A percentile compares a stretch with the other conserved stretches of the same genome.
Conservation (phyloP, 2,888 invertebrate genomes). For the Caradrina clavipalpis region DNA sequence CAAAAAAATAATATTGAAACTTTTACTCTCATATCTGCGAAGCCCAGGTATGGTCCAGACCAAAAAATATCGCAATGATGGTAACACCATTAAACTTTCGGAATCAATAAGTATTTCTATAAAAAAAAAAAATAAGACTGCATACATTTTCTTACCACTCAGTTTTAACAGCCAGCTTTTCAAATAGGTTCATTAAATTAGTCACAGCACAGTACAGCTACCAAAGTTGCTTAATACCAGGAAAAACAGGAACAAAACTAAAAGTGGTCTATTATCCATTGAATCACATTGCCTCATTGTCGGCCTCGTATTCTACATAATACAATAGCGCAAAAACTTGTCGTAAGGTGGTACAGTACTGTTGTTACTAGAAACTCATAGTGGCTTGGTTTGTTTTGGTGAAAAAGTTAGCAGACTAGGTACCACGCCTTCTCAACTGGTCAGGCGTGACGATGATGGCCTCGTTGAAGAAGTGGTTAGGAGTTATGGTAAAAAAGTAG, state of each 20-base stretch:
- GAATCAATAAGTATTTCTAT: too few relatives aligned
- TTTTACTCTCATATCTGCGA: too few relatives aligned
- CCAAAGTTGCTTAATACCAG: conserved; percentile 23
- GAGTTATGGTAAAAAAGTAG: not conserved
- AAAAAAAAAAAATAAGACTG: too few relatives aligned
- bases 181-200: not conserved
- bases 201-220: not conserved
- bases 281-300: conserved; percentile 52
- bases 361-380: conserved; percentile 4
- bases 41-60: too few relatives aligned
- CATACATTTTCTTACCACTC: too few relatives aligned
- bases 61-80: too few relatives aligned
- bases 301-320: conserved; percentile 57
- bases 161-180: not conserved
- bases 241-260: conserved; percentile 48
- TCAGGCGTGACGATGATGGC: conserved; percentile 33
- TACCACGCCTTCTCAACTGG: conserved; percentile 26
- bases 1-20: too few relatives aligned
- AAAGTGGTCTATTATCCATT: conserved; percentile 52
- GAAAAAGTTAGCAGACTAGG: conserved; percentile 34
- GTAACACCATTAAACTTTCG: too few relatives aligned
- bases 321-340: conserved; percentile 59
- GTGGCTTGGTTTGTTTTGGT: conserved; percentile 19
- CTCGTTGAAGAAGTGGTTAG: conserved; percentile 20
- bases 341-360: conserved; percentile 17